Evolutionary conservation across 1,140 invertebrate species (phyloP), one percentile per base, ranked within the genome.

Genomic region (Lordiphosa mommai): DNA sequence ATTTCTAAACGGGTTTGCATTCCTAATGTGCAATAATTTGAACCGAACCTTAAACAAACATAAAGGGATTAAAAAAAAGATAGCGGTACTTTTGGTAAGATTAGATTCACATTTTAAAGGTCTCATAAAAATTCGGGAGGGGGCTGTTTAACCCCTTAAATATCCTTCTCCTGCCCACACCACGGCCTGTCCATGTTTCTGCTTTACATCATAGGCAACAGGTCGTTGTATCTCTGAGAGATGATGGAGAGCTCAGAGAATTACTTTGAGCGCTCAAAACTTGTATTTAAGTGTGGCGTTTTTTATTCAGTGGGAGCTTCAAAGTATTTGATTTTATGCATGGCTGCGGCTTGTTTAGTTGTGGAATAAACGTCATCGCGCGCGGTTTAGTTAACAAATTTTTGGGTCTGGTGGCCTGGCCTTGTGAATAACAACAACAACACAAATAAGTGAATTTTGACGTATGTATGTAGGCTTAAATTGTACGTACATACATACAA

Each of bases 311-410:
- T 38, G 23, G 44, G 16, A 29, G 41, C 34, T 33, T 4, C 27
- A 34, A 46, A 40, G 34, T 48, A 63, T 48, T 67, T 63, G 63
- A 58, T 48, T 40, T 56, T 51, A 71, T 50, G 43, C 60, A 61
- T 59, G 37, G 43, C 41, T 49, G 36, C 48, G 37, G 43, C 37
- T 46, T 36, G 43, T 57, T 67, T 51, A 82, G 76, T 82, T 76
- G 77, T 52, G 59, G 44, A 82, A 72, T 77, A 71, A 82, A 63
- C 76, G 76, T 71, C 67, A 72, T 55, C 55, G 77, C 43, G 71
- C 56, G 58, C 55, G 72, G 77, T 72, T 60, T 41, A 48, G 56
- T 53, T 66, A 37, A n/a, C 16, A 34, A 17, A 13, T 17, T n/a
- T 48, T 34, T 12, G 32, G 10, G 13, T 10, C 37, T 23, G 36